Evolutionary conservation across 2,113 vertebrate genomes (phyloP), one percentile per base, ranked within the genome.

Genomic region (Dissostichus mawsoni): DNA sequence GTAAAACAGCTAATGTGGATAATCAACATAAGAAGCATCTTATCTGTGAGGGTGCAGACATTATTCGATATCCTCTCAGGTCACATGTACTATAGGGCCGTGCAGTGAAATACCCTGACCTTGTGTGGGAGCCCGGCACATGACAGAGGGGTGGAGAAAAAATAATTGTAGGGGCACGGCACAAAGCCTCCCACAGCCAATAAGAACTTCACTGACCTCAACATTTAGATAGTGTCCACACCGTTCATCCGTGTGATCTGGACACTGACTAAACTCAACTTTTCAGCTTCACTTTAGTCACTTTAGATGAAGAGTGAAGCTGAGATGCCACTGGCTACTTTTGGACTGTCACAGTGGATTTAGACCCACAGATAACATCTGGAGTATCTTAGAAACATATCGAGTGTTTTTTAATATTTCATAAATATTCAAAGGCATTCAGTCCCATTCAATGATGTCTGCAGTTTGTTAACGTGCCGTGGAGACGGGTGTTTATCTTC

Each of bases 131-230:
- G 64, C 71, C 62, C 67, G 68, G 80, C 86, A 89, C 88, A 89
- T 92, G 86, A 89, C 90, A 85, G 69, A 73, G 90, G 92, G 89
- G 90, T 84, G 86, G 92, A 70, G 85, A 83, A 83, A 90, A 86
- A 72, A 73, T 77, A 70, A 71, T 78, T 79, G 85, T 74, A 78
- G 88, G 86, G 92, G 90, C 90, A 84, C 23, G 75, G 77, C 77
- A 69, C 74, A 77, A 44, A 47, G 79, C 74, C 78, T 79, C 78
- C 58, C 69, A 66, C 51, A 72, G 74, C 91, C 91, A 92, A 94
- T 94, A 93, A 93, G 90, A 94, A 59, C 47, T 80, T 62, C 64
- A 74, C 81, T 84, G 84, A 89, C 83, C 78, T 83, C 71, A 53
- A 44, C 44, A 16, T 75, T 83, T 78, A 63, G 76, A 47, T 25